Conservation (phyloP, 2,888 invertebrate species). For the Temnothorax unifasciatus region DNA sequence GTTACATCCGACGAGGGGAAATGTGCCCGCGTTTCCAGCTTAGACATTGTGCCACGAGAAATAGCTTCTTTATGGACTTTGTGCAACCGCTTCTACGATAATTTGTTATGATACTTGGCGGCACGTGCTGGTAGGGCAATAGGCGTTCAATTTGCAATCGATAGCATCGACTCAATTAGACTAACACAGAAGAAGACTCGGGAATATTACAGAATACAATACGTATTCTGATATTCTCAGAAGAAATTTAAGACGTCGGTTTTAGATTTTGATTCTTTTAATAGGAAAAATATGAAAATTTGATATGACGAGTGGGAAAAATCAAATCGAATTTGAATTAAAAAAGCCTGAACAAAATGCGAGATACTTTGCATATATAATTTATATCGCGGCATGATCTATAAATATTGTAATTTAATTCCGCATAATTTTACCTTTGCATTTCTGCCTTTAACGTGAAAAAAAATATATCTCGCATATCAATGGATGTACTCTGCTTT, state of each 20-base stretch:
- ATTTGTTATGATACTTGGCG: constrained; percentile 1
- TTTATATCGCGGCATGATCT: neutral
- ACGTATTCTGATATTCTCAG: neutral
- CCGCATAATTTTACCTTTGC: neutral
- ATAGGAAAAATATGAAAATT: neutral
- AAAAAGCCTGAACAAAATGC: neutral
- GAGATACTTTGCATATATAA: neutral
- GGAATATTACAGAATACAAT: neutral
- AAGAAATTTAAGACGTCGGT: neutral
- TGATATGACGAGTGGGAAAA: neutral
- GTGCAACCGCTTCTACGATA: constrained; percentile 15
- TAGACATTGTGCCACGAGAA: constrained; percentile 58
- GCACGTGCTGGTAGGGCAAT: neutral
- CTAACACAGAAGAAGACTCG: neutral
- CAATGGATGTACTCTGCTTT: too few species aligned
- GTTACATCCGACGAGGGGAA: constrained; percentile 63
- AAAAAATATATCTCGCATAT: neutral
- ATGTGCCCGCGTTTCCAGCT: constrained; percentile 61
- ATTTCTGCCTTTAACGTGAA: neutral
- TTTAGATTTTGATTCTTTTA: neutral
- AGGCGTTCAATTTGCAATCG: neutral
- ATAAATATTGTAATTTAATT: constrained; percentile 2
- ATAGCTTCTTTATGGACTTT: constrained; percentile 56
- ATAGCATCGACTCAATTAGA: neutral
- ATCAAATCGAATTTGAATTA: neutral